Evolutionary conservation across 2,888 invertebrate genomes (phyloP).

Genomic region (Drosophila dives): DNA sequence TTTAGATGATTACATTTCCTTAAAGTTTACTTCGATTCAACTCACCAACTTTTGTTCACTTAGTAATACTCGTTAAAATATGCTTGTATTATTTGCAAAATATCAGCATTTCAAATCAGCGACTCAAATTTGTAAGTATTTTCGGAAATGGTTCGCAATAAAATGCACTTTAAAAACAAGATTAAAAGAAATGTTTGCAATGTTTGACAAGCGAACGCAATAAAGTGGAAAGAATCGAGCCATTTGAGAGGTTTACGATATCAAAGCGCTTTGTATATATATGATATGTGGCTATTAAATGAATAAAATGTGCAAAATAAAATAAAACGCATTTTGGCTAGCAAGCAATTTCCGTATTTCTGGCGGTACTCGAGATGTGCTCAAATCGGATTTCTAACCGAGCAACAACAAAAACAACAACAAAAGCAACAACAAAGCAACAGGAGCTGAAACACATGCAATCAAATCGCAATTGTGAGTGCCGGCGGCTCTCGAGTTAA

Average conservation of each 20-base stretch:
- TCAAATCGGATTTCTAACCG: conserved; percentile 60
- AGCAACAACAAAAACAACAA: background rate
- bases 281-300: conserved; percentile 9
- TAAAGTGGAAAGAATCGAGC: conserved; percentile 1
- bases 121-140: background rate
- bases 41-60: background rate
- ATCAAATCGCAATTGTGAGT: conserved; percentile 70
- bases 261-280: conserved; percentile 33
- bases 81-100: background rate
- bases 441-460: conserved; percentile 51
- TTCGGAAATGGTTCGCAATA: background rate
- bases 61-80: background rate
- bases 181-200: conserved; percentile 25
- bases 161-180: background rate
- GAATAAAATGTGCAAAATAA: conserved; percentile 35
- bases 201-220: conserved; percentile 6
- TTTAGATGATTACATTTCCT: background rate
- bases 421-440: conserved; percentile 1
- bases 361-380: conserved; percentile 50
- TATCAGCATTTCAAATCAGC: background rate
- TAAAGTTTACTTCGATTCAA: background rate
- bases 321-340: conserved; percentile 63
- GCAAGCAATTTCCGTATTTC: conserved; percentile 74
- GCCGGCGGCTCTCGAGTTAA: conserved; percentile 74
- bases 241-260: conserved; percentile 28